Evolutionary conservation across 2,888 invertebrate species (phyloP), one percentile per base, ranked within the genome.

Genomic region (Eristalis tenax): DNA sequence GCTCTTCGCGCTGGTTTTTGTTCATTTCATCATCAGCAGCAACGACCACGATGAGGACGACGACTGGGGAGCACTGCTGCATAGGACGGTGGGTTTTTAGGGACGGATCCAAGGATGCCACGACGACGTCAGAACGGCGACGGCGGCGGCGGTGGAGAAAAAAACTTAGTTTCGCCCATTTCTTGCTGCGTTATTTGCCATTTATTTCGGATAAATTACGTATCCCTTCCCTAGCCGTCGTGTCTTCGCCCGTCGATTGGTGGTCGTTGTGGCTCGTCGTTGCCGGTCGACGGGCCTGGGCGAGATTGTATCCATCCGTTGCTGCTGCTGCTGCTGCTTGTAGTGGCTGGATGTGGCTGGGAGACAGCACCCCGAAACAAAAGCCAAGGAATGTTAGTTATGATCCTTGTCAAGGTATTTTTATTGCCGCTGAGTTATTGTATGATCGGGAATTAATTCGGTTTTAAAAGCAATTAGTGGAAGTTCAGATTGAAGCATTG

Each of bases 151-250:
- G n/a, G n/a, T n/a, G n/a, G n/a, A n/a, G n/a, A n/a, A 73, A 35
- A 15, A n/a, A 40, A 74, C 35, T 32, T 22, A 38, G 80, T 66
- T 80, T 73, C 69, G 82, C 70, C 70, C 77, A 70, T 71, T 83
- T 68, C 66, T 77, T 83, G 66, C 71, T 78, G 77, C 83, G 70
- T 73, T 83, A 73, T 83, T 83, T 83, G 83, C 83, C 77, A 78
- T 83, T 83, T 83, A 83, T 78, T 83, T 83, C 73, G 83, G 83
- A 73, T 77, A 83, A 83, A 78, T 83, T 73, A 83, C 83, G 38
- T 77, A 73, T 83, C 76, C 83, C 68, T 71, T 77, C 61, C 50
- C 50, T 50, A 50, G 50, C 50, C 50, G 50, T 50, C 50, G 50
- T 18, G 50, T 50, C 50, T 50, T 50, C 63, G 50, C 18, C 13